phyloP scores from a whole-genome alignment of 1,140 invertebrate genomes.

The Tyrophagus putrescentiae region DNA sequence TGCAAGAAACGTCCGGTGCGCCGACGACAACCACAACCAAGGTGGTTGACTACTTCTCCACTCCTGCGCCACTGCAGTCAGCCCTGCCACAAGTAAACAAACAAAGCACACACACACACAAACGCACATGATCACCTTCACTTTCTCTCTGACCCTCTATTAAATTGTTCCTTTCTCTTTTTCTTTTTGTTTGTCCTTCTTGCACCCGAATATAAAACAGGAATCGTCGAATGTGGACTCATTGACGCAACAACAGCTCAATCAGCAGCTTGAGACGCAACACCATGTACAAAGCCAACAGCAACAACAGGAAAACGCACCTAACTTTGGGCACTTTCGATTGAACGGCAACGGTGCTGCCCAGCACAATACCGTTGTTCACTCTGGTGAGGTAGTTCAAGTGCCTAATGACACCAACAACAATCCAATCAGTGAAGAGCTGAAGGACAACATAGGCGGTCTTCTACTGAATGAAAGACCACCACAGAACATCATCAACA shows the following conservation, averaged over 20 bases:
- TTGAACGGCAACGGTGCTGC: background rate
- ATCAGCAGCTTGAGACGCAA: background rate
- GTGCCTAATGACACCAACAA: conserved; percentile 4
- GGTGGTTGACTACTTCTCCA: background rate
- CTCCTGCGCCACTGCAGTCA: background rate
- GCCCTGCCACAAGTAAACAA: background rate
- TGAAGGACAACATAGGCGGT: conserved; percentile 1
- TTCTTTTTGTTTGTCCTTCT: too few species aligned
- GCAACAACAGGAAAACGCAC: background rate
- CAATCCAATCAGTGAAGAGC: background rate
- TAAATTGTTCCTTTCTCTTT: background rate
- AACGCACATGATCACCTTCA: too few species aligned
- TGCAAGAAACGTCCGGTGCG: conserved; percentile 4
- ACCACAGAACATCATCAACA: too few species aligned
- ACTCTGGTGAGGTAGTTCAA: background rate
- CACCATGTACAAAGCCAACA: background rate
- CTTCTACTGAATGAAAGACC: too few species aligned
- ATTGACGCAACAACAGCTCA: background rate
- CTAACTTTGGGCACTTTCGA: background rate
- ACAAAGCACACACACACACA: too few species aligned
- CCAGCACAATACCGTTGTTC: background rate
- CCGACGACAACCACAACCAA: background rate
- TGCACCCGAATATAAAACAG: too few species aligned
- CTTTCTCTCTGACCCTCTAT: background rate
- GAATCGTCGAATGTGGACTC: background rate